Evolutionary conservation across 1,140 invertebrate genomes (phyloP), one percentile per base, ranked within the genome.

Genomic region (Coptotermes formosanus): DNA sequence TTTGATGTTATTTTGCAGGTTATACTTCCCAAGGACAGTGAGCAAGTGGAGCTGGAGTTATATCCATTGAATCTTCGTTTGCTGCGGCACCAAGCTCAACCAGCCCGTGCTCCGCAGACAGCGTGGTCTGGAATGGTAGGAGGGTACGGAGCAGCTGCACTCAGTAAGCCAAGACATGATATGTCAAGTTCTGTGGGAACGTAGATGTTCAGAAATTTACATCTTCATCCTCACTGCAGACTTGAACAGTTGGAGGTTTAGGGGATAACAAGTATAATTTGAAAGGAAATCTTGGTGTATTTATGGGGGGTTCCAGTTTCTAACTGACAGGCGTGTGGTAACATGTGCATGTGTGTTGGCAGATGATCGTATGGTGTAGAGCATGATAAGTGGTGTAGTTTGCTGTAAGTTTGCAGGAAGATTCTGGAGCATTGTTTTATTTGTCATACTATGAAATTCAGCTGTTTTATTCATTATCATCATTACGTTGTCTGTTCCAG

Each of bases 11-110:
- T 55, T 21, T 45, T 82, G 75, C 87, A 94, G 93, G 93, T 95
- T 25, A 94, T 95, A 87, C 89, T 93, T 86, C 92, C 93, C 0
- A 92, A 91, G 2, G 92, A 92, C 87, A 92, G 92, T 0, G 48
- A 88, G 12, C 93, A 94, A 83, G 93, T 96, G 8, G 96, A 97
- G 88, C 89, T 98, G 48, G 97, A 98, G 90, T 90, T 97, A 16
- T 97, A 97, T 89, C 97, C 96, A 2, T 89, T 97, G 44, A 95
- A 94, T 89, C 90, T 97, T 82, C 93, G 94, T 86, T 92, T 98
- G 43, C 91, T 96, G 43, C 91, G 95, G 69, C 96, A 97, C 90
- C 94, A 95, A 88, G 88, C 90, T 87, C 91, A 92, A 9, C 86
- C 86, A 48, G 55, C 38, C 25, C 64, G 69, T n/a, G 84, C 38